Evolutionary conservation across 2,113 vertebrate species (phyloP), one percentile per base, ranked within the genome.

Genomic region (Ptychochromis oligacanthus): DNA sequence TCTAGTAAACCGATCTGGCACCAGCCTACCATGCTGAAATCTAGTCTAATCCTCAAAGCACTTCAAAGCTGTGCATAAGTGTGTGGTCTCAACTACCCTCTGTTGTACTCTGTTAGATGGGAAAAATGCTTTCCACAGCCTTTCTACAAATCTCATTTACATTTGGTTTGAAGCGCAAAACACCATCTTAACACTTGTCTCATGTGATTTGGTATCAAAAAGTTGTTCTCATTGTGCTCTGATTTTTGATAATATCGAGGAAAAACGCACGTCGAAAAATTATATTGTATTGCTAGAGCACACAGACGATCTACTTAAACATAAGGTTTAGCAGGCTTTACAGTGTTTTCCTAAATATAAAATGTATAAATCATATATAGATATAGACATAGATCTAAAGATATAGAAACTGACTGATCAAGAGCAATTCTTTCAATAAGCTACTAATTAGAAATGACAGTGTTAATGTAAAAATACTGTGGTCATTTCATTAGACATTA

Each of bases 21-120:
- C 60, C 40, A 64, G 55, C 59, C 60, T 18, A 83, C 79, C 62
- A 56, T 7, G 22, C 79, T 62, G 31, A 86, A 65, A 87, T 75
- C 64, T 60, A 18, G 26, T 61, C 58, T 90, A 87, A 92, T 89
- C 89, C 85, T 88, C 88, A 88, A 75, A 87, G 86, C 82, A 77
- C 85, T 82, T 91, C 89, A 91, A 91, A 88, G 90, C 75, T 6
- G 49, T 54, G 62, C 58, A 54, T 20, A 11, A 81, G 62, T 5
- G 38, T 75, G 85, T 28, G 56, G 77, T 82, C 79, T 59, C 46
- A 43, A 12, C 12, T 15, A 20, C 40, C 3, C 59, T 74, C 20
- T 75, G 64, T 38, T 65, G 22, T 55, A 54, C 26, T 40, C 55
- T 22, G 24, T 28, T 74, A 13, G 31, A 56, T 34, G 24, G 46